phyloP scores from a whole-genome alignment of 1,140 invertebrate genomes.

The Drosophila busckii region DNA sequence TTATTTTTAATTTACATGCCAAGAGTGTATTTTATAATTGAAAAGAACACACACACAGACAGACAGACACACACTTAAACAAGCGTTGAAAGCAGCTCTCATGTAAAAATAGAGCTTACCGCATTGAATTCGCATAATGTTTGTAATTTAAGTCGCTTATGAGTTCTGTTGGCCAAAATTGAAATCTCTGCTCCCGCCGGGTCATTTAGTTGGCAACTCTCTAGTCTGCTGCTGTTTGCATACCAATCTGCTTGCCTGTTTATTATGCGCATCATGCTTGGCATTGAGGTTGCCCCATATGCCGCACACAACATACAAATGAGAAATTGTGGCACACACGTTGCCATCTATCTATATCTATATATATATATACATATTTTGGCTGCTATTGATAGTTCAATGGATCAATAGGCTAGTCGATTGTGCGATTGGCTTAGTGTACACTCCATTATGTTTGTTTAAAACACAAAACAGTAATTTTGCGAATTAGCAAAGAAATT shows the following conservation, averaged over 20 bases:
- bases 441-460: conserved; percentile 1
- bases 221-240: conserved; percentile 50
- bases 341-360: conserved; percentile 3
- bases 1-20: too few species aligned
- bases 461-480: conserved; percentile 9
- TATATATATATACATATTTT: too few species aligned
- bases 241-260: conserved; percentile 61
- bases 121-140: too few species aligned
- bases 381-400: conserved; percentile 63
- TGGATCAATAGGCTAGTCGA: conserved; percentile 41
- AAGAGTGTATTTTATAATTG: too few species aligned
- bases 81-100: too few species aligned
- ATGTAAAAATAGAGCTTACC: too few species aligned
- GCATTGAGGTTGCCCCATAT: conserved; percentile 49
- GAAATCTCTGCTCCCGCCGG: conserved; percentile 49
- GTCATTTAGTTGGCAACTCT: conserved; percentile 22
- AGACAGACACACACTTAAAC: too few species aligned
- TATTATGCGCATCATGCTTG: conserved; percentile 57
- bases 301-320: conserved; percentile 72
- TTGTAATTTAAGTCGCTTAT: too few species aligned
- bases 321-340: conserved; percentile 64
- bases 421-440: not conserved
- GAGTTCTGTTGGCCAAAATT: conserved; percentile 32
- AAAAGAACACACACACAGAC: too few species aligned
- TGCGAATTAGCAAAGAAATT: conserved; percentile 63